phyloP scores from a whole-genome alignment of 2,888 invertebrate genomes.

The Drosophila mulleri region DNA sequence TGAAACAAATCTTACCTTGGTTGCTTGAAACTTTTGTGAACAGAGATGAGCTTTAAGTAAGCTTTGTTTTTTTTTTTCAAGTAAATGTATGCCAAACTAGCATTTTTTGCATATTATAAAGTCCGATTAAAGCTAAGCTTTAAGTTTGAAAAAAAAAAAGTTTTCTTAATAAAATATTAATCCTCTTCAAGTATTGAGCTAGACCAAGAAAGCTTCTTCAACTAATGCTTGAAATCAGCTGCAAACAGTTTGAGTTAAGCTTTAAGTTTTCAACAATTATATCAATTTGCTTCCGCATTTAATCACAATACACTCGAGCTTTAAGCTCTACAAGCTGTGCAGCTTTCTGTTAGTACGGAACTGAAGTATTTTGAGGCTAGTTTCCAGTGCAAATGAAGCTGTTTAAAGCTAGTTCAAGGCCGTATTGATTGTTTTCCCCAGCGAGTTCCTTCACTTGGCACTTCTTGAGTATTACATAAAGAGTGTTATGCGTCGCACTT shows the following conservation, averaged over 20 bases:
- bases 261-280: not conserved
- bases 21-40: not conserved
- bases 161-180: not conserved
- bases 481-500: not conserved
- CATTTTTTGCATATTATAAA: too few relatives aligned
- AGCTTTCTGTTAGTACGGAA: not conserved
- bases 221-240: not conserved
- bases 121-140: not conserved
- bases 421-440: not conserved
- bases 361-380: not conserved
- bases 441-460: not conserved
- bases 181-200: not conserved
- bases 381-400: not conserved
- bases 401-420: not conserved
- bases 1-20: not conserved
- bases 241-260: not conserved
- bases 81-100: too few relatives aligned
- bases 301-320: not conserved
- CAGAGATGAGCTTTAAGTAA: not conserved
- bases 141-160: not conserved
- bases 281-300: not conserved
- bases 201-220: not conserved
- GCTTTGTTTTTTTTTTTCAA: not conserved
- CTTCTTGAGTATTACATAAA: not conserved
- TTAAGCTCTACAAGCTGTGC: not conserved